Percentiles rank a stretch among this genome's conserved stretches.
Evolutionary conservation across 2,888 invertebrate species (phyloP).

Genomic region (Chalcosyrphus nemorum): DNA sequence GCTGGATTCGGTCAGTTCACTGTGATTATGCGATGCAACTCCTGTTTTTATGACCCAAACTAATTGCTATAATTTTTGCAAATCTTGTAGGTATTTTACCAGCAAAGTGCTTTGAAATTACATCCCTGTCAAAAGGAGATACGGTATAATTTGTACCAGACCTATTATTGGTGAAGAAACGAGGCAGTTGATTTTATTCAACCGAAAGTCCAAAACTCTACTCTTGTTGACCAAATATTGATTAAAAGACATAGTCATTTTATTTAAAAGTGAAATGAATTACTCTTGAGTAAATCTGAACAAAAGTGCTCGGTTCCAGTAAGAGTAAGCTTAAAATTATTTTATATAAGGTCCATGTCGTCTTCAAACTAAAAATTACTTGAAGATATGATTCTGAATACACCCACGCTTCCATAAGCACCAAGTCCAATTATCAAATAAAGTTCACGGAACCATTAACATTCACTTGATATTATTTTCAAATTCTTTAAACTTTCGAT

Average conservation of each 20-base stretch:
- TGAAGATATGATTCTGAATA: no score
- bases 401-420: no score
- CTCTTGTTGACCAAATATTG: not conserved
- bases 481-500: slow-evolving; percentile 2
- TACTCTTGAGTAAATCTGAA: no score
- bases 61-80: slow-evolving; percentile 7
- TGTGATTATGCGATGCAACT: not conserved
- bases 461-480: not conserved
- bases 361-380: no score
- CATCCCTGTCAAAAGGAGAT: not conserved
- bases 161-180: not conserved
- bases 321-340: no score
- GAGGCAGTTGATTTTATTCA: not conserved
- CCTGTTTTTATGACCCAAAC: not conserved
- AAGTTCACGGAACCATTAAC: not conserved
- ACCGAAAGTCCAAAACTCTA: not conserved
- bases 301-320: no score
- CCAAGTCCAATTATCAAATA: no score
- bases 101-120: not conserved
- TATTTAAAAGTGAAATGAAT: no score
- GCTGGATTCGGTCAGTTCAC: not conserved
- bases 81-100: not conserved
- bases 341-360: no score
- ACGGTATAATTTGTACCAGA: not conserved
- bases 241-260: no score